These are phyloP conservation scores for Sinocyclocheilus anophthalmus DNA, from an alignment of 2,113 vertebrate genomes.

Conservation along the genomic window DNA sequence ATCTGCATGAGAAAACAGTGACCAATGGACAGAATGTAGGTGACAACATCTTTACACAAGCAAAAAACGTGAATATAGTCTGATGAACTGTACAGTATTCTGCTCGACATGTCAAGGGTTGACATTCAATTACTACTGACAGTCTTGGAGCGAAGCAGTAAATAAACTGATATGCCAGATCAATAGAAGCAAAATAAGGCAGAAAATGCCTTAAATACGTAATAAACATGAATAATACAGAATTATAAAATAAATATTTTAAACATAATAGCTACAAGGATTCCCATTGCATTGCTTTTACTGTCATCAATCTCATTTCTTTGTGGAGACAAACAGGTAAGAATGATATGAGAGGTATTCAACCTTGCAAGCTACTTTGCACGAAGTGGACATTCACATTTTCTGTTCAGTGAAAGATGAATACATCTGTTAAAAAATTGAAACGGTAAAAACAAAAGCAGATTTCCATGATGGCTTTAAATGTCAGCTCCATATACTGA, in stretches of 20 bases:
- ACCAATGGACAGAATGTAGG: neutral
- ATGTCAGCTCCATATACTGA: neutral
- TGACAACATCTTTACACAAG: slow-evolving; percentile 9
- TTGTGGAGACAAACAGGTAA: neutral
- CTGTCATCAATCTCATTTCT: neutral
- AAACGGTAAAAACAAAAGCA: slow-evolving; percentile 1
- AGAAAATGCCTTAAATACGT: neutral
- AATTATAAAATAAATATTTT: neutral
- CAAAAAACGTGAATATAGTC: slow-evolving; percentile 1
- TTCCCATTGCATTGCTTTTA: neutral
- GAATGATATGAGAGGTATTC: neutral
- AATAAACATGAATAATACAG: neutral
- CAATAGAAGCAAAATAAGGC: slow-evolving; percentile 1
- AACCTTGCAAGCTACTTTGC: neutral
- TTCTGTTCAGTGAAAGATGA: neutral
- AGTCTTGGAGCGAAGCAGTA: neutral
- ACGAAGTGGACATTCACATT: neutral
- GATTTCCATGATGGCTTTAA: neutral
- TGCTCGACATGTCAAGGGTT: neutral
- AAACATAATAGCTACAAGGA: slow-evolving; percentile 7
- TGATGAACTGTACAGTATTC: neutral
- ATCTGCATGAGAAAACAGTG: slow-evolving; percentile 1
- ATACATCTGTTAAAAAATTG: neutral
- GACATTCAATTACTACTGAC: neutral
- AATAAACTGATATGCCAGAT: neutral